Base-by-base conservation (phyloP, 2,797 vertebrate species). In the Gila robusta region DNA sequence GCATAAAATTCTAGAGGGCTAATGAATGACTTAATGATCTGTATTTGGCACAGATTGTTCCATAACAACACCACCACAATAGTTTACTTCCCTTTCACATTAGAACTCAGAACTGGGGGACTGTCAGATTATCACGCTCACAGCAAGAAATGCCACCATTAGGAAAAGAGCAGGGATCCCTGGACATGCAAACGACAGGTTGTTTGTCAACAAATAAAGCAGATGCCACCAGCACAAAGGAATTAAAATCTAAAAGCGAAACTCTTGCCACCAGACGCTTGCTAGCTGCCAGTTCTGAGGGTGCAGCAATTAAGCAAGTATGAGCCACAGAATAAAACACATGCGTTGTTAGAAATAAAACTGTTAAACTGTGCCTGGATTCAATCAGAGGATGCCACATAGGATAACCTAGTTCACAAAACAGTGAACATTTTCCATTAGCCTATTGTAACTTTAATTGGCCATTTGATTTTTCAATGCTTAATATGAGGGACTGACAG, bases 191-290 rank as follows among this genome's bases (percentile, higher is more conserved):
- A 89, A 73, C 82, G 77, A 86, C 84, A 86, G 44, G 5, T 47
- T 84, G 54, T 79, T 88, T 71, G 79, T 89, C 83, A 89, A 87
- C 81, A 88, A 84, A 86, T 76, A 80, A 47, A 54, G 82, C 82
- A 87, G 84, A 86, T 87, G 49, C 80, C 64, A 84, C 54, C 62
- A 72, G 83, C 80, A 49, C 41, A 83, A 70, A 28, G 72, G 26
- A 21, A 35, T 14, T 16, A 23, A 32, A 39, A 73, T 23, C 23
- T 82, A 54, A 35, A 39, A 56, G 54, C 19, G 21, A 88, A 81
- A 62, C 21, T 71, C 73, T 52, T 86, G 44, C 39, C 74, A 83
- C 37, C 66, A 88, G 76, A 87, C 85, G 79, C 81, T 74, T 67
- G 67, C 78, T 79, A 71, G 37, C 44, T 74, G 54, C 32, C 67